These are phyloP conservation scores for Apteryx owenii DNA, from an alignment of 2,113 vertebrate genomes.

Conservation along the genomic window DNA sequence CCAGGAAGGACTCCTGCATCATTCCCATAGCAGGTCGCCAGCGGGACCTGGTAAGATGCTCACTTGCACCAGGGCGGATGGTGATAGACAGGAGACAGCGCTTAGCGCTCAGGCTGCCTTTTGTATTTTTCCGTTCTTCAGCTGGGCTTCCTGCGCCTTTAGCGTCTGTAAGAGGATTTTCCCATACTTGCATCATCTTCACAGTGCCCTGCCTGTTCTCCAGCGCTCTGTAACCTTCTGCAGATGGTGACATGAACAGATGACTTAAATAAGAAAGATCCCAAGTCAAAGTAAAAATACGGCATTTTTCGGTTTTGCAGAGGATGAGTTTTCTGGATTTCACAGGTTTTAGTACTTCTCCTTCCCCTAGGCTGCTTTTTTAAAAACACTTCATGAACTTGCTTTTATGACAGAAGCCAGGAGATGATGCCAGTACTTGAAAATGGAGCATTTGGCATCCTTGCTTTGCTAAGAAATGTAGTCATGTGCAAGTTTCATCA, in stretches of 20 bases:
- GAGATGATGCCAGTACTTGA: background rate
- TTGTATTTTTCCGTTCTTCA: too few species aligned
- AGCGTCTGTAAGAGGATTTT: fast-evolving
- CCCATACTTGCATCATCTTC: fast-evolving
- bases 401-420: background rate
- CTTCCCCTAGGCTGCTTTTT: background rate
- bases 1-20: fast-evolving
- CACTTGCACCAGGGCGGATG: background rate
- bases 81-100: background rate
- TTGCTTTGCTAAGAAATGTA: background rate
- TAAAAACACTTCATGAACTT: background rate
- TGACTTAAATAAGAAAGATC: background rate
- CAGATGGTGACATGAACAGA: background rate
- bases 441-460: background rate
- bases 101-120: background rate
- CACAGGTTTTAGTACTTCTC: background rate
- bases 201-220: background rate
- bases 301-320: fast-evolving
- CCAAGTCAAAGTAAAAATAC: background rate
- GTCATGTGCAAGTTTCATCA: fast-evolving
- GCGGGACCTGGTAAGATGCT: fast-evolving
- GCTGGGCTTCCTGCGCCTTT: background rate
- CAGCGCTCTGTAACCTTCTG: background rate
- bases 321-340: background rate
- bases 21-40: background rate